Evolutionary conservation across 2,113 vertebrate genomes (phyloP).

Genomic region (Strigops habroptila): DNA sequence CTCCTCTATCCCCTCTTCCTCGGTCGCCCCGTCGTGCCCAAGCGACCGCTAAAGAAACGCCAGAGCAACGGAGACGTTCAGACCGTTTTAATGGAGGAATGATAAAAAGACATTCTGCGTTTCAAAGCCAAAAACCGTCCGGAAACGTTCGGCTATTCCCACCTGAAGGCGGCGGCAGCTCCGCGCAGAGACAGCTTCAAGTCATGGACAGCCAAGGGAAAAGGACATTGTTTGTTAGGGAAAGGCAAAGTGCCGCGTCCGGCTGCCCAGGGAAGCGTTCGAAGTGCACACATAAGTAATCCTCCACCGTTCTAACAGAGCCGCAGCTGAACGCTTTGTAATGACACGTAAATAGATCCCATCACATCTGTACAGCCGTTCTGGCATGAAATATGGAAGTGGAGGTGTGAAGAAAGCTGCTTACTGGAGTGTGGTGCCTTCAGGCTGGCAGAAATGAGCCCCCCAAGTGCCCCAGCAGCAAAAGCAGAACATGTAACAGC

Average conservation of each 20-base stretch:
- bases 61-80: neutral
- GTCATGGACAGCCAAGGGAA: neutral
- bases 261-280: neutral
- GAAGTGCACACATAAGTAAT: rapidly evolving
- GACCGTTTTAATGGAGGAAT: neutral
- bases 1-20: neutral
- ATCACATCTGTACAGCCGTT: neutral
- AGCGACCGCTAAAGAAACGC: neutral
- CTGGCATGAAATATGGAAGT: rapidly evolving
- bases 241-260: neutral
- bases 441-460: neutral
- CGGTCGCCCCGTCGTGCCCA: neutral
- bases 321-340: too few relatives aligned
- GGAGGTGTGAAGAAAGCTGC: rapidly evolving
- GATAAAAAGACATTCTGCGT: neutral
- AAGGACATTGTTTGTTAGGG: neutral
- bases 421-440: rapidly evolving
- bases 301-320: rapidly evolving
- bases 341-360: neutral
- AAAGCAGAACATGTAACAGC: neutral
- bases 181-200: neutral
- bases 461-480: rapidly evolving
- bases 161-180: neutral
- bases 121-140: neutral
- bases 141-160: neutral